phyloP scores from a whole-genome alignment of 2,888 invertebrate genomes.

The Teleogryllus oceanicus region DNA sequence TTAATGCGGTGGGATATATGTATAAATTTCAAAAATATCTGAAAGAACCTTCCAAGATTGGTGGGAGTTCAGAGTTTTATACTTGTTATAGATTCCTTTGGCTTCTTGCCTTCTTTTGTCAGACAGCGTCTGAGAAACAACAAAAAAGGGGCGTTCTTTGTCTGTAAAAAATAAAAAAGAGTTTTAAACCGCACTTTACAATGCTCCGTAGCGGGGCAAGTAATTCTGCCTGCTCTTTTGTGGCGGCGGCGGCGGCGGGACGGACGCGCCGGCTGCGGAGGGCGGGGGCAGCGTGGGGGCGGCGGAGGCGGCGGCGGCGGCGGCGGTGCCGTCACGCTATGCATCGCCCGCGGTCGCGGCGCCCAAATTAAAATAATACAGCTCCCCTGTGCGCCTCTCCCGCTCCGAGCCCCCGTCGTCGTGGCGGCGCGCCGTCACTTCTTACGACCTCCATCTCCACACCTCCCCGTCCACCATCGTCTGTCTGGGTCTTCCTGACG shows the following conservation, averaged over 20 bases:
- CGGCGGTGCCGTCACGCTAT: background rate
- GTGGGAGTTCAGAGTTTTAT: background rate
- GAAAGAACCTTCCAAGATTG: background rate
- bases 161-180: constrained; percentile 29
- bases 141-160: background rate
- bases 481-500: too few species aligned
- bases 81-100: constrained; percentile 1
- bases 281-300: background rate
- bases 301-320: background rate
- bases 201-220: constrained; percentile 26
- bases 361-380: constrained; percentile 11
- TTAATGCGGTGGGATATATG: too few species aligned
- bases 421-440: too few species aligned
- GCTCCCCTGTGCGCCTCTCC: background rate
- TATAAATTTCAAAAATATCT: too few species aligned
- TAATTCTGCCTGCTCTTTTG: constrained; percentile 29
- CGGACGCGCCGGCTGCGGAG: background rate
- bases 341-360: background rate
- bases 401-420: background rate
- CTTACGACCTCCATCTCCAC: background rate
- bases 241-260: background rate
- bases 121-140: constrained; percentile 10
- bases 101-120: background rate
- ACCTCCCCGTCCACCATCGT: too few species aligned
- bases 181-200: constrained; percentile 35